Base-by-base conservation (phyloP, 2,888 invertebrate species). In the Helicoverpa assulta region DNA sequence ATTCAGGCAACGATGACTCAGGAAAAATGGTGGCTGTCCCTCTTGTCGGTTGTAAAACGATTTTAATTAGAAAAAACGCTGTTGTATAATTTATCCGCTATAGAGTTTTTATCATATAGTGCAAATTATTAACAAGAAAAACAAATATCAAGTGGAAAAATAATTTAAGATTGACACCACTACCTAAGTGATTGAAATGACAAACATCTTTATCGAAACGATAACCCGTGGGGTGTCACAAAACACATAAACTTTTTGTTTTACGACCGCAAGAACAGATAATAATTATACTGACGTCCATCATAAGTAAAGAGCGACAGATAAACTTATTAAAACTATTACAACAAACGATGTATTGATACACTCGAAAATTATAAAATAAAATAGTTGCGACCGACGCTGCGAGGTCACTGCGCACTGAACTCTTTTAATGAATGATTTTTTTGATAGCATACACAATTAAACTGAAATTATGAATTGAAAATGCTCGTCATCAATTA, bases 401-500 rank as follows among this genome's bases (percentile, higher is more conserved):
- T 70, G 51, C 69, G 63, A 86, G 83, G 83, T 86, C 85, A 86
- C 73, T 40, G 71, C 73, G 75, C 64, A 80, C 74, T 86, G 82
- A 85, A 82, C 85, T 83, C 66, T 63, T 62, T 67, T 79, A 83
- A 84, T 85, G 71, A 87, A 86, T 85, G 74, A 77, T 68, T 74
- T 80, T 85, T 85, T 73, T 71, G 70, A 83, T 85, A 81, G 78
- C 75, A 66, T 79, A 77, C 78, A 71, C 71, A 80, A 80, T 79
- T 76, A 76, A 67, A 80, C 78, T 83, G 65, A 76, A 80, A 77
- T 78, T 81, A 76, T 83, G 77, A 85, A 86, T 81, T 79, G 76
- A 86, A 86, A 85, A 77, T 72, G 86, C 88, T 26, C 73, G 88
- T 91, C 91, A 91, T 89, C 83, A 81, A 88, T 88, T 88, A 85